Base-by-base conservation (phyloP, 2,888 invertebrate species). In the Steinernema carpocapsae region DNA sequence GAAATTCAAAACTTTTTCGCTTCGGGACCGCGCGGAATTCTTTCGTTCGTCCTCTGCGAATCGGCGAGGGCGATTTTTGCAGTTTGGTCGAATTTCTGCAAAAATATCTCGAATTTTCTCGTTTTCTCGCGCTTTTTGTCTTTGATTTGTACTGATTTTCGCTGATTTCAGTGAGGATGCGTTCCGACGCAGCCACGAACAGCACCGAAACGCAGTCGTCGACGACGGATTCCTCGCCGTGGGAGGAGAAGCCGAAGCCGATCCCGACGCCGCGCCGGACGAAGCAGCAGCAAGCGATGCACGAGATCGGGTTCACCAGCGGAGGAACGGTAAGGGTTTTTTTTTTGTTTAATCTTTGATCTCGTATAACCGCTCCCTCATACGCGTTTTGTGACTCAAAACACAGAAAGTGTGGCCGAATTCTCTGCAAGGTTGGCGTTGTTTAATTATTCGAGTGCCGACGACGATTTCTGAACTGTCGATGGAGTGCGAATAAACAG, bases 151-250 rank as follows among this genome's bases (percentile, higher is more conserved):
- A 3, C 37, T 37, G 4, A 37, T 37, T 37, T 10, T 10, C 4
- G 4, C 4, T 37, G 37, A 7, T 64, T 64, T 64, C 17, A 64
- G 64, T 64, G 64, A 64, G 64, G 64, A 64, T 64, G 64, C 64
- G 64, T 17, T 64, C 64, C 17, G 64, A 64, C 64, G 64, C 64
- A 22, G 29, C 64, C 17, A 32, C 64, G 32, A 64, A 64, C 71
- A 29, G 22, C 45, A 29, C 24, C 71, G 45, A 43, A 71, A 71
- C 71, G 22, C 43, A 43, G 19, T 79, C 81, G 19, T 82, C 82
- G 19, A 80, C 82, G 10, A 80, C 79, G 32, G 83, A 83, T 72
- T 80, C 80, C 3, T 83, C 83, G 12, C 83, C 83, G 12, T 82
- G 78, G 73, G 82, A 82, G 59, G 81, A 80, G 64, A 78, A 79